Conservation (phyloP, 2,888 invertebrate genomes). For the Chrysolina oricalcia region DNA sequence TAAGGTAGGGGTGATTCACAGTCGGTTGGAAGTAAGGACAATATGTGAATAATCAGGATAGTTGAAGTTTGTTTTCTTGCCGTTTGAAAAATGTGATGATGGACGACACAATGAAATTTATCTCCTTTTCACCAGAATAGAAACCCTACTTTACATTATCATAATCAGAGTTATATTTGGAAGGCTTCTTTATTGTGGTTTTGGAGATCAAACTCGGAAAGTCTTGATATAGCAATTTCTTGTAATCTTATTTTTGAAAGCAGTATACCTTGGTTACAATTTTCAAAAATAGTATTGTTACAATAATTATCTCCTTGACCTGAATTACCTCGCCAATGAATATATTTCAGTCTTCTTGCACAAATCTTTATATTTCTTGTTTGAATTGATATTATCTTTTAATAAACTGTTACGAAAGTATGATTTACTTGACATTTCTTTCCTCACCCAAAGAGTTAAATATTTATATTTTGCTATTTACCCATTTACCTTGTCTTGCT, state of each 20-base stretch:
- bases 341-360: background rate
- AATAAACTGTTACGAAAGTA: slow-evolving; percentile 33
- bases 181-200: too few relatives aligned
- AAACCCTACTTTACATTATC: too few relatives aligned
- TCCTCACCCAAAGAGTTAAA: background rate
- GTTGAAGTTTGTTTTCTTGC: too few relatives aligned
- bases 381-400: slow-evolving; percentile 28
- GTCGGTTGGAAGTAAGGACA: too few relatives aligned
- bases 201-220: background rate
- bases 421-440: background rate
- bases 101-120: too few relatives aligned
- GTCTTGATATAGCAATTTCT: background rate
- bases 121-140: too few relatives aligned
- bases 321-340: background rate
- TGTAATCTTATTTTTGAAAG: background rate
- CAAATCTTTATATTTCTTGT: background rate
- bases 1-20: too few relatives aligned
- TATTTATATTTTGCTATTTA: too few relatives aligned
- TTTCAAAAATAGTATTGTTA: background rate
- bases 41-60: too few relatives aligned
- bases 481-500: too few relatives aligned
- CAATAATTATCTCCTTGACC: background rate
- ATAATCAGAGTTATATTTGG: too few relatives aligned
- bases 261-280: background rate
- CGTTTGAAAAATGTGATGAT: too few relatives aligned